Base-by-base conservation (phyloP, 35 echinoderm and acorn worm genomes). In the Stichopus chloronotus region DNA sequence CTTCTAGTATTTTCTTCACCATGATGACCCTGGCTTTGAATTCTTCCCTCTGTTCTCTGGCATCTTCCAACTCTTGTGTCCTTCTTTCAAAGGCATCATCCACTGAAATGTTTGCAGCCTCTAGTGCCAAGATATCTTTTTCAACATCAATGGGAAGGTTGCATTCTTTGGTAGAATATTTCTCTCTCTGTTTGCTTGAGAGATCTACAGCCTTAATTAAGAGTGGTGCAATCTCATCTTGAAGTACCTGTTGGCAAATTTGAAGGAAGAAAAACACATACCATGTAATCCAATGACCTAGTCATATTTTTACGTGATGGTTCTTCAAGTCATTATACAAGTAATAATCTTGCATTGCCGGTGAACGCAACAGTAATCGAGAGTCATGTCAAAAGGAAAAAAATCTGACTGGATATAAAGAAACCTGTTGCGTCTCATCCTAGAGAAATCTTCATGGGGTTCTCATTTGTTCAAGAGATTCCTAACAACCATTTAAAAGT, bases 11-110 rank as follows among this genome's bases (percentile, higher is more conserved):
- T 25, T 94, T 58, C 52, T 95, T 12, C 57, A 90, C 71, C 53
- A 94, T 72, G n/a, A 91, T 59, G 7, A 94, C 56, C 59, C 92
- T 69, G 25, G 87, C 56, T 9, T 91, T 72, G 77, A 96, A 93
- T 23, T 76, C 87, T 23, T 86, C 57, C 54, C 97, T 93, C n/a
- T 92, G 72, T 25, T 89, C 81, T 55, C 90, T 92, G 43, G 94
- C 92, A 16, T 79, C 76, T 16, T 94, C 87, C 11, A 96, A 86
- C 6, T 78, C 80, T 19, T 78, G 74, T 13, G 63, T 60, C 5
- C 63, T 91, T n/a, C 92, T 84, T 55, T 91, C 77, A 55, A 94
- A 87, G 11, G 55, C 52, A 55, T 83, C 80, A 83, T 16, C 55
- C 6, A 83, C 25, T 55, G 52, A 56, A 12, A 83, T 53, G 13